These are phyloP conservation scores for Pseudococcus longispinus DNA, from an alignment of 2,888 invertebrate genomes.

Conservation along the genomic window DNA sequence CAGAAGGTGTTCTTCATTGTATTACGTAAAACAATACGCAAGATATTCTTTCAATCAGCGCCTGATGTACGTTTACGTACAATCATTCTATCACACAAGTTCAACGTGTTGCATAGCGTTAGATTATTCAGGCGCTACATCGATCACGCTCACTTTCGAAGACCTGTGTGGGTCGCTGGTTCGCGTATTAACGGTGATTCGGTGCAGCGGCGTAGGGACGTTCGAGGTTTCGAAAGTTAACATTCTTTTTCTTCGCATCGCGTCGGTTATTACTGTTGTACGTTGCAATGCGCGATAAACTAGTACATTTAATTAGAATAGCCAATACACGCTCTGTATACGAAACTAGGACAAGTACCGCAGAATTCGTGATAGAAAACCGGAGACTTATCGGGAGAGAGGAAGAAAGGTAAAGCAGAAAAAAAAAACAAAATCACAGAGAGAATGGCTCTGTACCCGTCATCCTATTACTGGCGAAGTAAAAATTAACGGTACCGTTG, in stretches of 20 bases:
- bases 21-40: neutral
- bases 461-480: neutral
- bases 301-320: slow-evolving; percentile 18
- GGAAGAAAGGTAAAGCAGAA: no score
- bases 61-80: neutral
- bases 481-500: slow-evolving; percentile 20
- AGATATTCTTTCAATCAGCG: no score
- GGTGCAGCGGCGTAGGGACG: neutral
- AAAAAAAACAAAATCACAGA: neutral
- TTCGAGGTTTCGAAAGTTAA: neutral
- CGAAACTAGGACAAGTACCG: slow-evolving; percentile 22
- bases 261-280: neutral
- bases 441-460: neutral
- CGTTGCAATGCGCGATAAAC: neutral
- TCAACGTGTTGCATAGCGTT: neutral
- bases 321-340: neutral
- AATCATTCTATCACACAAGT: neutral
- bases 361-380: slow-evolving; percentile 33
- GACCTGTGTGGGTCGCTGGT: neutral
- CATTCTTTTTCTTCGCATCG: neutral
- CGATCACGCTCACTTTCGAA: slow-evolving; percentile 10
- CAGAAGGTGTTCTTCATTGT: neutral
- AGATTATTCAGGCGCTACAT: neutral
- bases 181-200: neutral
- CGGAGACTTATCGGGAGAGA: neutral